Evolutionary conservation across 2,113 vertebrate genomes (phyloP).

Genomic region (Ictalurus punctatus): DNA sequence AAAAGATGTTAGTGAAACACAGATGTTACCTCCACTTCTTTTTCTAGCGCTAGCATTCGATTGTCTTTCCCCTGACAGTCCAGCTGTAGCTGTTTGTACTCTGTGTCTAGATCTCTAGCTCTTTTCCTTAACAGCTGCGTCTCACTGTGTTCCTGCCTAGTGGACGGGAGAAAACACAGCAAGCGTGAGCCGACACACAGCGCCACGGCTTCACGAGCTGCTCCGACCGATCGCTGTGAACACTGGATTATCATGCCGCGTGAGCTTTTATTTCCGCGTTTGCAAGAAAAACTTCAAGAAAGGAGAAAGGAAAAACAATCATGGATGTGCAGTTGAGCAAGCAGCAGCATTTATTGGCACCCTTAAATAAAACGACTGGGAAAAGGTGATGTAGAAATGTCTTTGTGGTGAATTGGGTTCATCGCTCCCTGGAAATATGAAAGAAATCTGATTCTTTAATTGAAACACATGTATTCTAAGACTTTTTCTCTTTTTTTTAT

Average conservation of each 20-base stretch:
- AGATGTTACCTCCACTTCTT: constrained; percentile 75
- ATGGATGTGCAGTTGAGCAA: background rate
- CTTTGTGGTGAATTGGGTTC: background rate
- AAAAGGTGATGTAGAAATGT: background rate
- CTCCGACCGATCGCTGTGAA: background rate
- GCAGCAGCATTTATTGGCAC: background rate
- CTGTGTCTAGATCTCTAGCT: constrained; percentile 80
- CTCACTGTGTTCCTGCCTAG: constrained; percentile 79
- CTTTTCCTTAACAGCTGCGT: constrained; percentile 80
- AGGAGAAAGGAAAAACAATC: background rate
- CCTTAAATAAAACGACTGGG: background rate
- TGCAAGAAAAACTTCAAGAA: background rate
- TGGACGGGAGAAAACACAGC: constrained; percentile 63
- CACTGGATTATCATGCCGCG: background rate
- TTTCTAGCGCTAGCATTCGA: constrained; percentile 76
- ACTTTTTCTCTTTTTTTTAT: background rate
- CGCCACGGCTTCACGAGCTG: constrained; percentile 17
- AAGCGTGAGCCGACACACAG: constrained; percentile 42
- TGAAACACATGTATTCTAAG: background rate
- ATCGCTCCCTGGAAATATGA: background rate
- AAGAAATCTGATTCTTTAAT: too few species aligned
- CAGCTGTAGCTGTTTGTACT: constrained; percentile 81
- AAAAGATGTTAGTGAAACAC: constrained; percentile 53
- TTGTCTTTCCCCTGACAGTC: constrained; percentile 78
- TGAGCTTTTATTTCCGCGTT: background rate